Evolutionary conservation across 2,113 vertebrate species (phyloP), one percentile per base, ranked within the genome.

Genomic region (Cariama cristata): DNA sequence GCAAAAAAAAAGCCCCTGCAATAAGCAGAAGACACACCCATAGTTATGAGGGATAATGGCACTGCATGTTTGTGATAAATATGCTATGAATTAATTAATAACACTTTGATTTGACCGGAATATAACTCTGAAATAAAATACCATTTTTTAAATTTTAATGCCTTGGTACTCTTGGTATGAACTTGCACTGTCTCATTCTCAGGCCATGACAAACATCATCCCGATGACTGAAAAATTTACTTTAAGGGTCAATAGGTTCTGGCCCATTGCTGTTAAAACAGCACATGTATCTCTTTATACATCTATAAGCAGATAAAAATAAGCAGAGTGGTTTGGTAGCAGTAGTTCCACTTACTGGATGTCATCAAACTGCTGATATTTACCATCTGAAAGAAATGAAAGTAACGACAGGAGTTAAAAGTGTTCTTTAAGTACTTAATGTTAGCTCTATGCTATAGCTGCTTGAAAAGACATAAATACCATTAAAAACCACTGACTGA

Each of bases 381-480:
- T 96, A 79, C 44, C 44, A 49, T 88, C 84, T 71, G 50, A 95
- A 95, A 96, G 33, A 86, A 90, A 85, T 75, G 4, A 87, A 80
- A 81, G 80, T 95, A 88, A 93, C 33, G 63, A 56, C n/a, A 94
- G 44, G 50, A 91, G n/a, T 67, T 93, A 71, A 93, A 94, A 89
- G 47, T 77, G 27, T 77, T 92, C 38, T 77, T 84, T 81, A 93
- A 55, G 20, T 81, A 75, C 68, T 87, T 95, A 92, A 63, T 77
- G 59, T 85, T 85, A 94, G 42, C 40, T 91, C 8, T 90, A 30
- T 69, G 42, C 42, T 89, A 62, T 83, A 90, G 58, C 58, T 96
- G 86, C 91, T 93, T 82, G 58, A 80, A 95, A 93, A 97, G 52
- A 63, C 42, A 72, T 60, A 92, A 96, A 94, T 63, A 74, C 67